These are phyloP conservation scores for Cataglyphis albicans DNA, from an alignment of 2,888 invertebrate species.

Conservation along the genomic window DNA sequence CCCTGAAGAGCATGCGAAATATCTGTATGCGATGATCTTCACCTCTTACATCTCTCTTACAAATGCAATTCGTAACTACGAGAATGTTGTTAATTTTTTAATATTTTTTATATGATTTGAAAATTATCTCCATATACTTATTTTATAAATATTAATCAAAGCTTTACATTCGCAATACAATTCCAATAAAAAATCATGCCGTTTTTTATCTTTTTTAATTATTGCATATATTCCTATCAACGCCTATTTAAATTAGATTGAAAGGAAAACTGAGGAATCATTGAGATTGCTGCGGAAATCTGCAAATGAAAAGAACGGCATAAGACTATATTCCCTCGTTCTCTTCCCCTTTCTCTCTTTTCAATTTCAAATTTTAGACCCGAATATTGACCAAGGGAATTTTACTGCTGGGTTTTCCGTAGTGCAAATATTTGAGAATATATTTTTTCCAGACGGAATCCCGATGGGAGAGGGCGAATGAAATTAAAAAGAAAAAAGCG, in stretches of 20 bases:
- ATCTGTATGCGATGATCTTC: not conserved
- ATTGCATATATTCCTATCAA: not conserved
- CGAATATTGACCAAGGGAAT: conserved; percentile 2
- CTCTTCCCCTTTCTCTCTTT: not conserved
- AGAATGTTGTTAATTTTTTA: not conserved
- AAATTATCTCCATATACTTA: not conserved
- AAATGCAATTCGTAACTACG: not conserved
- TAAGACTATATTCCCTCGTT: not conserved
- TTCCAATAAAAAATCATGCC: not conserved
- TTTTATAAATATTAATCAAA: not conserved
- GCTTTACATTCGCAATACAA: not conserved
- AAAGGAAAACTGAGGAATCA: not conserved
- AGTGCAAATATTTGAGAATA: conserved; percentile 30
- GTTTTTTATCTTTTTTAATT: conserved; percentile 14
- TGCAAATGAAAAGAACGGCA: not conserved
- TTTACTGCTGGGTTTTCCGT: not conserved
- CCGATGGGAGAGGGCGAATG: conserved; percentile 24
- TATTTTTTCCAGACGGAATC: conserved; percentile 38
- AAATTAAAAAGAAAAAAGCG: conserved; percentile 33
- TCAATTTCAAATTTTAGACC: conserved; percentile 48
- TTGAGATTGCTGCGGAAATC: not conserved
- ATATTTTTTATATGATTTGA: not conserved
- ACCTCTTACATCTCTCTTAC: not conserved
- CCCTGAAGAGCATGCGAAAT: not conserved
- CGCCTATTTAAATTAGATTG: not conserved